Base-by-base conservation (phyloP, 2,888 invertebrate genomes). In the Amphiduros pacificus region DNA sequence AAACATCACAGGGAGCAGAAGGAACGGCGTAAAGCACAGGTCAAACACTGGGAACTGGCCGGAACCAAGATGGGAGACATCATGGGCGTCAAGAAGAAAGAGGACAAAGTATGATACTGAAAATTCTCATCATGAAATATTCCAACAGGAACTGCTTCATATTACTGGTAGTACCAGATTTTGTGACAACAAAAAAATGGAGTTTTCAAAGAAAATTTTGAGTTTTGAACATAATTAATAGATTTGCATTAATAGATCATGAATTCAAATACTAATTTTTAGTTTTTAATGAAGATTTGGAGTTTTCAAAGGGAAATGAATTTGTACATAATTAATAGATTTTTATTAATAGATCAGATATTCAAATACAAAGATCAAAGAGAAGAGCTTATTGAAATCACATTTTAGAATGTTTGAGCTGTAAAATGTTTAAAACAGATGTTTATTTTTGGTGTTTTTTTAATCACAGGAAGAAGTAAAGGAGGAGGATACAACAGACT, bases 31-130 rank as follows among this genome's bases (percentile, higher is more conserved):
- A 94, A 93, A 79, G 96, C 95, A 0, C 98, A 99, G 81, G 95
- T 96, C 82, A 98, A 99, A 78, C 97, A 99, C 79, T 99, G 98
- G 98, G 96, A 99, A 81, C 83, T 99, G 63, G 94, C 96, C 54
- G 99, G 99, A 44, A 98, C 97, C 1, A 92, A 91, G 73, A 87
- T 96, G 63, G 94, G 94, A 78, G 94, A 98, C 77, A 94, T 99
- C 48, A 94, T 98, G 93, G 99, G 99, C 0, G 90, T 99, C 0
- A 85, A 86, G 68, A 82, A 83, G 64, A 86, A 87, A 62, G 90
- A 90, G 70, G 91, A 91, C 68, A 92, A 93, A 68, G n/a, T n/a
- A n/a, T n/a, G n/a, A n/a, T n/a, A n/a, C 11, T 36, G 36, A 36
- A 9, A 36, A 17, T 9, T 17, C 36, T 36, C 36, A 9, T 17